Percentiles rank a stretch among this genome's conserved stretches.
phyloP scores from a whole-genome alignment of 2,888 invertebrate genomes.

The Orthonychiurus folsomi region DNA sequence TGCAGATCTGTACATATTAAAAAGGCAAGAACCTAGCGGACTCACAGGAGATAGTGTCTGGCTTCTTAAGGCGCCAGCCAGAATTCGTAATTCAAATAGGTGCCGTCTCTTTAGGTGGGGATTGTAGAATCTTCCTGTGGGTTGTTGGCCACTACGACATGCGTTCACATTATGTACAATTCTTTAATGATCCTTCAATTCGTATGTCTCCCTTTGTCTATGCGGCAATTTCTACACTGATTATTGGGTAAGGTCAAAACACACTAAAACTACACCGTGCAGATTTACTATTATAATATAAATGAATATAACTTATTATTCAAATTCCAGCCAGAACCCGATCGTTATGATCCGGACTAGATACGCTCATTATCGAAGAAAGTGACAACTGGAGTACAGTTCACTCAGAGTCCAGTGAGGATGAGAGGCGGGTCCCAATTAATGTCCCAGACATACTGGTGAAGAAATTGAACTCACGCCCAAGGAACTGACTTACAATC shows the following conservation, averaged over 20 bases:
- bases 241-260: too few species aligned
- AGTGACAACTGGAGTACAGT: neutral
- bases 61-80: too few species aligned
- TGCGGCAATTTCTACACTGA: too few species aligned
- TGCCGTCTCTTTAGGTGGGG: neutral
- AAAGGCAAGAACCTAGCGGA: too few species aligned
- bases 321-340: neutral
- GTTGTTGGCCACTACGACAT: neutral
- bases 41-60: too few species aligned
- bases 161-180: neutral
- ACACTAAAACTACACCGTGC: too few species aligned
- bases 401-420: too few species aligned
- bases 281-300: neutral
- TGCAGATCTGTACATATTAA: too few species aligned
- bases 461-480: neutral
- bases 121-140: neutral
- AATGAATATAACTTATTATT: neutral
- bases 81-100: too few species aligned
- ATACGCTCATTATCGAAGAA: neutral
- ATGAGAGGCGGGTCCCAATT: neutral
- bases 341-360: neutral
- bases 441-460: neutral
- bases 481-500: neutral
- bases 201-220: too few species aligned
- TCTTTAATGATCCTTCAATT: neutral